Conservation (phyloP, 2,797 vertebrate genomes). For the Sebastes elongatus region DNA sequence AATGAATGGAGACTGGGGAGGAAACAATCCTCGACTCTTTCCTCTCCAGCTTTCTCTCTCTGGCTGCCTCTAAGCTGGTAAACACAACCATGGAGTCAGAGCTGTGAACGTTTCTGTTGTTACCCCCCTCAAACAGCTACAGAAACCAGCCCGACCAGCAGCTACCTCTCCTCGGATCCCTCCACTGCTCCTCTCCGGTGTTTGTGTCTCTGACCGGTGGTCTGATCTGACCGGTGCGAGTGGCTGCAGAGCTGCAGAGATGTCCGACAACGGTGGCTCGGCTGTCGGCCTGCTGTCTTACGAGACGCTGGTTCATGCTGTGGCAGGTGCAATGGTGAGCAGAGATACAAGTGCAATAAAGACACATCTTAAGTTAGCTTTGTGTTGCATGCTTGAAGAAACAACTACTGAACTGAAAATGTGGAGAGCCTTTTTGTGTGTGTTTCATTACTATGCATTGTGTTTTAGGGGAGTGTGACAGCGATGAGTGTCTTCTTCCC, state of each 20-base stretch:
- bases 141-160: neutral
- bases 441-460: neutral
- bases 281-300: slow-evolving; percentile 79
- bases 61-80: fast-evolving
- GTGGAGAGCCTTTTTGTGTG: neutral
- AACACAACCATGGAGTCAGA: neutral
- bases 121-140: no score
- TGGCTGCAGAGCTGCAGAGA: slow-evolving; percentile 42
- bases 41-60: neutral
- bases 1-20: slow-evolving; percentile 25
- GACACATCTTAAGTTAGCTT: neutral
- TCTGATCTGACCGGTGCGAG: neutral
- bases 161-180: neutral
- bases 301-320: slow-evolving; percentile 85
- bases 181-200: neutral
- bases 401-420: neutral
- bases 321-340: slow-evolving; percentile 85
- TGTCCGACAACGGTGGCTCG: slow-evolving; percentile 69
- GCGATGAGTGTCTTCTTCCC: slow-evolving; percentile 87
- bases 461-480: slow-evolving; percentile 81
- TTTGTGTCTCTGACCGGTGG: neutral
- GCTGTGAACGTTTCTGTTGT: no score
- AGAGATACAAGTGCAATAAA: neutral
- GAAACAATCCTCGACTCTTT: neutral
- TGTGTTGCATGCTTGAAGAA: neutral